Conservation (phyloP, 2,113 vertebrate species). For the Phasianus colchicus region DNA sequence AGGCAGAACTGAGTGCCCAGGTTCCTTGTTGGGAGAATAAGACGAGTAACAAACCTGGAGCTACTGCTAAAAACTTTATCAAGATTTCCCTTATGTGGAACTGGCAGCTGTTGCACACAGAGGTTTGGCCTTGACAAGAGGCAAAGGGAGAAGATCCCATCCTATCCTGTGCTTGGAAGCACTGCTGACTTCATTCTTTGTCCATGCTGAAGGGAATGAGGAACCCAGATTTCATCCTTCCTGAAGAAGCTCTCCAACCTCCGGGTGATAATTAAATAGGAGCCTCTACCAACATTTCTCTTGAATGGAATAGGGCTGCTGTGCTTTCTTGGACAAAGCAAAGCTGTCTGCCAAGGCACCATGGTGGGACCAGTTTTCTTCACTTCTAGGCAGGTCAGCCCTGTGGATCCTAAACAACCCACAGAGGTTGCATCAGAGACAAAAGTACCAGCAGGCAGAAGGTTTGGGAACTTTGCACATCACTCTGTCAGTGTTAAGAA, state of each 20-base stretch:
- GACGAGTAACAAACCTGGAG: background rate
- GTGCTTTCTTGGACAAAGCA: background rate
- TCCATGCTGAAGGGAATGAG: background rate
- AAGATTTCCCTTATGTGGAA: background rate
- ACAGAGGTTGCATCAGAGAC: background rate
- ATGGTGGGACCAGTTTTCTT: background rate
- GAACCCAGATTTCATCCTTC: background rate
- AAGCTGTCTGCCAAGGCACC: background rate
- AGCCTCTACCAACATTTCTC: background rate
- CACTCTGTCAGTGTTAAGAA: background rate
- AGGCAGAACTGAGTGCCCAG: background rate
- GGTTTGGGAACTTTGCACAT: background rate
- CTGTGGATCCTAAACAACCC: background rate
- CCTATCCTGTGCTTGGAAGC: background rate
- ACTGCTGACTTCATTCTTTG: background rate
- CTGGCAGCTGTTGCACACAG: background rate
- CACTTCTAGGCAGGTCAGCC: background rate
- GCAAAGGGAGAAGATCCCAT: background rate
- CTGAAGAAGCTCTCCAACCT: background rate
- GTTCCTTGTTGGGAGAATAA: background rate
- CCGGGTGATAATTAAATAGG: background rate
- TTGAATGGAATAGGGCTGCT: background rate
- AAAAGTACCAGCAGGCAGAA: background rate
- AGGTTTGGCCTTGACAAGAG: background rate
- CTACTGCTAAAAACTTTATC: too few species aligned